phyloP scores from a whole-genome alignment of 2,113 vertebrate genomes.

The Synodontis membranacea region DNA sequence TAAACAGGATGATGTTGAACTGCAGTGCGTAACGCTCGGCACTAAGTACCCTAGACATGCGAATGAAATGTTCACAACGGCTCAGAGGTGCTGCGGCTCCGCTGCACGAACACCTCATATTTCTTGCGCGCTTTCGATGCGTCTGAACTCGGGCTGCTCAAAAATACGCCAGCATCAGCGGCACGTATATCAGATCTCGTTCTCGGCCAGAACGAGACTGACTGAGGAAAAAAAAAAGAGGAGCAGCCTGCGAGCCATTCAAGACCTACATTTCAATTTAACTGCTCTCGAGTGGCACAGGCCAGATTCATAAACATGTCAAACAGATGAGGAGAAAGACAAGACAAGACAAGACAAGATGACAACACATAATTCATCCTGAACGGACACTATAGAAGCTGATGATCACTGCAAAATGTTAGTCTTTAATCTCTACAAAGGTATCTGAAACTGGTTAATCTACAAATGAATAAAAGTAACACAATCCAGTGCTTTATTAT shows the following conservation, averaged over 20 bases:
- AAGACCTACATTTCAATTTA: neutral
- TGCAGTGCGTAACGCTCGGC: neutral
- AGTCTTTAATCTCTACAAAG: neutral
- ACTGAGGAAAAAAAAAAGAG: neutral
- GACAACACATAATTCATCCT: neutral
- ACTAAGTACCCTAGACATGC: neutral
- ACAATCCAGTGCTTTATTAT: conserved; percentile 14
- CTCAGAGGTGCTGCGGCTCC: neutral
- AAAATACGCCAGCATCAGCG: neutral
- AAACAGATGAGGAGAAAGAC: neutral
- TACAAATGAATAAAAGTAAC: conserved; percentile 18
- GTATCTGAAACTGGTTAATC: conserved; percentile 5
- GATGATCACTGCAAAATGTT: neutral
- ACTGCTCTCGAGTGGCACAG: conserved; percentile 11
- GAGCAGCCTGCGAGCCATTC: neutral
- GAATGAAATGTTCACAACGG: neutral
- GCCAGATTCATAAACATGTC: conserved; percentile 6
- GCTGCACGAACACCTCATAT: neutral
- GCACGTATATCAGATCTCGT: neutral
- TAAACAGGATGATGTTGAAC: neutral
- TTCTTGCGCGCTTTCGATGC: neutral
- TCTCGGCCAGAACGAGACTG: neutral
- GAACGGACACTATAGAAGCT: neutral
- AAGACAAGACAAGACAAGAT: neutral
- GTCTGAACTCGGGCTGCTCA: neutral